These are phyloP conservation scores for Sinocyclocheilus maitianheensis DNA, from an alignment of 2,113 vertebrate species.

Conservation along the genomic window DNA sequence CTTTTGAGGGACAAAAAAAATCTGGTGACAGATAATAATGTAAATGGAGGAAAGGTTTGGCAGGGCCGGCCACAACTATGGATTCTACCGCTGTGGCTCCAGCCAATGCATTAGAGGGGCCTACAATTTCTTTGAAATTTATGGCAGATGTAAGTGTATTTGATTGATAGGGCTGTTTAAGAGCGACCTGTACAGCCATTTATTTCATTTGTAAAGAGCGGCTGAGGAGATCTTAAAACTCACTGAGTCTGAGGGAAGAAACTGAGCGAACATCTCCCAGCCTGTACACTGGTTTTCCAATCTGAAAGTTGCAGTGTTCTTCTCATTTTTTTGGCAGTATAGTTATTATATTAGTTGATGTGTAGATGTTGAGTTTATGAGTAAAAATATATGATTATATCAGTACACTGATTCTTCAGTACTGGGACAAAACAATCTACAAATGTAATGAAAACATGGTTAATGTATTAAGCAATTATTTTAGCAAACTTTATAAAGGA, in stretches of 20 bases:
- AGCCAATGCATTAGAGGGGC: slow-evolving; percentile 58
- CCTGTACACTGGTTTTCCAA: not conserved
- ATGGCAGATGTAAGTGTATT: slow-evolving; percentile 71
- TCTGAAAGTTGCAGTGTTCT: not conserved
- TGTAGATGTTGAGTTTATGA: not conserved
- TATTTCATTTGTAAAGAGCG: slow-evolving; percentile 69
- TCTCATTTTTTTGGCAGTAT: not conserved
- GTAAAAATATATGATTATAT: not conserved
- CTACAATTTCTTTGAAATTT: slow-evolving; percentile 70
- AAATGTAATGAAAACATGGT: not conserved
- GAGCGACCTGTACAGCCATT: slow-evolving; percentile 60
- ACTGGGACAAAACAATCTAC: not conserved
- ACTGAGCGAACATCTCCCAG: slow-evolving; percentile 9
- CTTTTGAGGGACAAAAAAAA: slow-evolving; percentile 77
- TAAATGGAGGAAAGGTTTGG: slow-evolving; percentile 70
- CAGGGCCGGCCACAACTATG: slow-evolving; percentile 61
- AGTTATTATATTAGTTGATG: not conserved
- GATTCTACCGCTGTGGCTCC: slow-evolving; percentile 59
- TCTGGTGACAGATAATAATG: slow-evolving; percentile 77
- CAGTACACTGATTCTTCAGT: not conserved
- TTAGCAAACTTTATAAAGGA: not conserved
- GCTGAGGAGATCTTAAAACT: slow-evolving; percentile 56
- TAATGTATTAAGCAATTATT: not conserved
- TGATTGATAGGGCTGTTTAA: slow-evolving; percentile 74
- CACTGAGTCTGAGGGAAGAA: not conserved